phyloP scores from a whole-genome alignment of 1,140 invertebrate species.

The Drosophila pallidifrons region DNA sequence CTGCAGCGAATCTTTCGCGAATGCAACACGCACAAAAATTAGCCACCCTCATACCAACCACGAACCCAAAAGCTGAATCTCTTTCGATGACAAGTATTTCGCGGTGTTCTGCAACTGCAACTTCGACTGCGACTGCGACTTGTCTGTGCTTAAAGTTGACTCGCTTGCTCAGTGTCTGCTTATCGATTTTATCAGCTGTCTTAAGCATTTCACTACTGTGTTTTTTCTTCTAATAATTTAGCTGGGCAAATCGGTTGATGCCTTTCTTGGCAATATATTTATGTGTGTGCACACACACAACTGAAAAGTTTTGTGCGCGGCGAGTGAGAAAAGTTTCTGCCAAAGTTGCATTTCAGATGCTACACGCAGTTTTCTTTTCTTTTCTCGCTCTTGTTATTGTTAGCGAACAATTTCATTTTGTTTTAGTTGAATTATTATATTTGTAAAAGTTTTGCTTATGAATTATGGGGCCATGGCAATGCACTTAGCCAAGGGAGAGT shows the following conservation, averaged over 20 bases:
- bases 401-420: slow-evolving; percentile 40
- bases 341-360: slow-evolving; percentile 36
- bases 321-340: slow-evolving; percentile 38
- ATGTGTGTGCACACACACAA: slow-evolving; percentile 50
- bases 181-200: slow-evolving; percentile 68
- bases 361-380: slow-evolving; percentile 31
- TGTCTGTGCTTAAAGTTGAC: slow-evolving; percentile 17
- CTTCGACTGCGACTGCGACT: background rate
- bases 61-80: background rate
- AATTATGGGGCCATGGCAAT: slow-evolving; percentile 68
- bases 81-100: background rate
- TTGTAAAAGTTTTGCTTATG: slow-evolving; percentile 77
- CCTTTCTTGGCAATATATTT: slow-evolving; percentile 42
- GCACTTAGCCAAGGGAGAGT: slow-evolving; percentile 47
- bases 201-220: background rate
- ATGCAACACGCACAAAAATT: slow-evolving; percentile 45
- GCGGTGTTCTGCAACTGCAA: background rate
- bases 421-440: slow-evolving; percentile 76
- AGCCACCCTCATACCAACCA: background rate
- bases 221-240: slow-evolving; percentile 16
- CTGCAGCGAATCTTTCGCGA: slow-evolving; percentile 36
- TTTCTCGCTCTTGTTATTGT: slow-evolving; percentile 29
- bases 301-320: slow-evolving; percentile 26
- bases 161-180: slow-evolving; percentile 17
- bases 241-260: background rate